Base-by-base conservation (phyloP, 2,113 vertebrate species). In the Bucco capensis region DNA sequence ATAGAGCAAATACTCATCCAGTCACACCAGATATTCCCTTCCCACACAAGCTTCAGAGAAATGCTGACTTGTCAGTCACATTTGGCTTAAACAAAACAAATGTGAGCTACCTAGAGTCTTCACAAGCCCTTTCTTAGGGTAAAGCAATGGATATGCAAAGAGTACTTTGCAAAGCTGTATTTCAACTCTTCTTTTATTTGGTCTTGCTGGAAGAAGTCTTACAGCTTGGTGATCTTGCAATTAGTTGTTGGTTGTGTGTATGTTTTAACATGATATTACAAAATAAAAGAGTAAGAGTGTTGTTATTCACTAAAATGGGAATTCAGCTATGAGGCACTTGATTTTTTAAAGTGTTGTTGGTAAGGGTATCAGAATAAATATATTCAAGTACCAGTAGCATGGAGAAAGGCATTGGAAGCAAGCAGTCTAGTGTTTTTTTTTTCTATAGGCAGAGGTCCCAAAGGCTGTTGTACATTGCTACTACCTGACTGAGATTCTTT, bases 401-500 rank as follows among this genome's bases (percentile, higher is more conserved):
- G 10, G 28, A 62, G 61, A 62, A 50, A 51, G 74, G 54, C 33
- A 18, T 37, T 77, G 61, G 17, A 61, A 62, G 44, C 62, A 60
- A 71, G 58, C 5, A 12, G 5, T 57, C 25, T 35, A 30, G 27
- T 0, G 8, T 49, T 33, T n/a, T 69, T 30, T 58, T 73, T 31
- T 67, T 10, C 22, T 47, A 30, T 24, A 61, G 44, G 37, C 54
- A 74, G n/a, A 62, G 27, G 25, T 73, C 75, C 71, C 75, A 82
- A 72, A 93, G 62, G 31, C 60, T 84, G 47, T 90, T 92, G 44
- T 92, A 72, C 38, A 80, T 81, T 90, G 82, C 83, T 69, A 4
- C 86, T 94, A 86, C 83, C 93, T 94, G 83, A 76, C 72, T 53
- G 57, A 91, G 57, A 69, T 38, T 51, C 91, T 86, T 82, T 88